These are phyloP conservation scores for Staurois parvus DNA, from an alignment of 2,797 vertebrate genomes.

Conservation along the genomic window DNA sequence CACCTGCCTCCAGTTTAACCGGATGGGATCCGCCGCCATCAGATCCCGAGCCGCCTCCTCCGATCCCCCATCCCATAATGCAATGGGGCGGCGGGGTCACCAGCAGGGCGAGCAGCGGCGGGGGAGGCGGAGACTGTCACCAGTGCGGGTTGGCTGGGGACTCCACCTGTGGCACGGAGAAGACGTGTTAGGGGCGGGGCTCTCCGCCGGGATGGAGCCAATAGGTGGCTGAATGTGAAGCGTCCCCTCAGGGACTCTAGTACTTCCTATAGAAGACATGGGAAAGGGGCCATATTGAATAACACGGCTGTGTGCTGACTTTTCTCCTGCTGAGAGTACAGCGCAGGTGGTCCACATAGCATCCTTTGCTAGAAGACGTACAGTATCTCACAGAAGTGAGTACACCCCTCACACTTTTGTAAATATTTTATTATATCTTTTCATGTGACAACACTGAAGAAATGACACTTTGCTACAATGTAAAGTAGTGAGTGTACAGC, in stretches of 20 bases:
- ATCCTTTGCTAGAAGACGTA: too few species aligned
- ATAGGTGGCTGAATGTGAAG: too few species aligned
- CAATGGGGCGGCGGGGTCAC: constrained; percentile 66
- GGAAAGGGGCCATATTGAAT: background rate
- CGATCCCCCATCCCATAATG: constrained; percentile 79
- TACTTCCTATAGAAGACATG: background rate
- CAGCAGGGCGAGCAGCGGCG: constrained; percentile 54
- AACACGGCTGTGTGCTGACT: too few species aligned
- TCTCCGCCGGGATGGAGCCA: background rate
- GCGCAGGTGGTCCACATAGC: too few species aligned
- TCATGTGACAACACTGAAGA: too few species aligned
- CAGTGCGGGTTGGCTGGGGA: background rate
- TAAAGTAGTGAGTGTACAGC: too few species aligned
- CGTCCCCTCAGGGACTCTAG: background rate
- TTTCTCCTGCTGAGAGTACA: too few species aligned
- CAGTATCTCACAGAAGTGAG: too few species aligned
- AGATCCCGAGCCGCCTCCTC: constrained; percentile 69
- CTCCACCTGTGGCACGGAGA: constrained; percentile 4
- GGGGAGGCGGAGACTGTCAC: constrained; percentile 45
- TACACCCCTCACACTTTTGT: too few species aligned
- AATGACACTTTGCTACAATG: too few species aligned
- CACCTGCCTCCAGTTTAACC: constrained; percentile 86
- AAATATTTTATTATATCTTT: too few species aligned
- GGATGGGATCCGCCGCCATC: constrained; percentile 67
- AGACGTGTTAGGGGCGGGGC: background rate